phyloP scores from a whole-genome alignment of 2,888 invertebrate genomes.

The Meteorus cinctellus region DNA sequence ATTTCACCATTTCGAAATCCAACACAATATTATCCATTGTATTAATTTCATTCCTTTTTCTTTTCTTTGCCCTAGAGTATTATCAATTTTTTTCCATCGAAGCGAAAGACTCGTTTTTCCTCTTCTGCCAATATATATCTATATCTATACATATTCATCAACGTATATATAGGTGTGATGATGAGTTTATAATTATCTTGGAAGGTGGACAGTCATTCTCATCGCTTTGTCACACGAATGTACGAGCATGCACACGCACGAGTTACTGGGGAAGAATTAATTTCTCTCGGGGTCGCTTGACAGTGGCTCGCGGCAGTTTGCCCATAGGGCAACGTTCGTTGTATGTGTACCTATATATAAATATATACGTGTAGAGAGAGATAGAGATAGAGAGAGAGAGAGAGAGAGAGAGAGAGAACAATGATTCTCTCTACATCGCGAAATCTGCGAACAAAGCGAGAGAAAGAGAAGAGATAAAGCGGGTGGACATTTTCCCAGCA shows the following conservation, averaged over 20 bases:
- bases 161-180: not conserved
- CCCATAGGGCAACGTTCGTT: constrained; percentile 21
- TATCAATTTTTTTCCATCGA: not conserved
- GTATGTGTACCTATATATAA: not conserved
- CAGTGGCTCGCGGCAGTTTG: constrained; percentile 36
- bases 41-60: not conserved
- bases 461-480: constrained; percentile 9
- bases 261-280: constrained; percentile 33
- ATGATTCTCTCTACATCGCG: constrained; percentile 21
- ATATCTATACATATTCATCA: not conserved
- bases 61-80: not conserved
- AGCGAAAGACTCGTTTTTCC: not conserved
- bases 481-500: constrained; percentile 40
- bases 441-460: constrained; percentile 41
- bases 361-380: constrained; percentile 21
- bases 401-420: constrained; percentile 16
- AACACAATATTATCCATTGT: not conserved
- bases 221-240: constrained; percentile 39
- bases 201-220: constrained; percentile 6
- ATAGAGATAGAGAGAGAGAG: constrained; percentile 16
- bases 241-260: constrained; percentile 28
- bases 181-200: constrained; percentile 1
- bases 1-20: not conserved
- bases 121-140: not conserved
- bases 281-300: constrained; percentile 43